Evolutionary conservation across 2,888 invertebrate species (phyloP), one percentile per base, ranked within the genome.

Genomic region (Thecophora atra): DNA sequence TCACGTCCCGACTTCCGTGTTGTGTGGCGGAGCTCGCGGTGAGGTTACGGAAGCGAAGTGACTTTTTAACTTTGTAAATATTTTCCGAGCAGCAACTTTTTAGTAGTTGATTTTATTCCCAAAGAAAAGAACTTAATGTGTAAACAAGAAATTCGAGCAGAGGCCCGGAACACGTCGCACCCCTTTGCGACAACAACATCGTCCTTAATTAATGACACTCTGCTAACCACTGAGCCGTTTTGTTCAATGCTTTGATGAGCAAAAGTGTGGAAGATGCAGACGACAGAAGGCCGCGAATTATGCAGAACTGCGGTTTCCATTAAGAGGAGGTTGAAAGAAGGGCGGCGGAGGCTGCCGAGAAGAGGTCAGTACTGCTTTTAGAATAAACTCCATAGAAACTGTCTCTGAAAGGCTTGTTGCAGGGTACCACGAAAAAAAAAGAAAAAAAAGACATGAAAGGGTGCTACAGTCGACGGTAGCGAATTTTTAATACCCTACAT

Each of bases 171-270:
- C 17, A 19, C 54, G n/a, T n/a, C 52, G 5, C 21, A 2, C 54
- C 54, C 54, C 54, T 21, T 21, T 21, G 3, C 54, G 24, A 8
- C 15, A 11, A 0, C n/a, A 2, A 11, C n/a, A 2, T 4, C 15
- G 17, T 60, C 17, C 56, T 56, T 67, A 67, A 67, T 67, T 67
- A 67, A 67, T 56, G 56, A 30, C 56, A 67, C 67, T 56, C 19
- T 24, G 66, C 52, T 28, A 66, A 56, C 19, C 42, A 15, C 52
- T 52, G 37, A 54, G 26, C 3, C 52, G 13, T 11, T 54, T 15
- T 24, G 6, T 54, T 8, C 30, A 54, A 54, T 56, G 54, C 67
- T 24, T 67, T 54, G 67, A 67, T 67, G 56, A 54, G 37, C 67
- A 64, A 47, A 64, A 37, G 21, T 37, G 24, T 42, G 30, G 24